Conservation (phyloP, 2,113 vertebrate genomes). For the Syngnathus scovelli region DNA sequence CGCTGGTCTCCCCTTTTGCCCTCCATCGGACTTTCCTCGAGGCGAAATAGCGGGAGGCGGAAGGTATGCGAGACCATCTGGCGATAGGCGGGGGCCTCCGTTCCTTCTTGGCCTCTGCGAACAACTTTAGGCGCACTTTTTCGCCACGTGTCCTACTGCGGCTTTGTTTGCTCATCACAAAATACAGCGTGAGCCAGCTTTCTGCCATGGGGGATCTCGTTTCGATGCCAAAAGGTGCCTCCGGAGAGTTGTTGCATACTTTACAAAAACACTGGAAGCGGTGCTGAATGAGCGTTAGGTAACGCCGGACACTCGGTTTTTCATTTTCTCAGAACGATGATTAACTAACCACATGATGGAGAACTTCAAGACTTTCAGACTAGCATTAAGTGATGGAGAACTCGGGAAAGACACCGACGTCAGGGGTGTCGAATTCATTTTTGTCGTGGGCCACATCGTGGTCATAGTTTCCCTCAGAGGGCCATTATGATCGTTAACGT, state of each 20-base stretch:
- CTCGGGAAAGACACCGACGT: too few relatives aligned
- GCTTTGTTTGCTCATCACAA: constrained; percentile 9
- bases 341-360: too few relatives aligned
- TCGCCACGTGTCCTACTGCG: neutral
- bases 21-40: constrained; percentile 38
- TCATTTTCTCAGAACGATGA: too few relatives aligned
- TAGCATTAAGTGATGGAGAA: too few relatives aligned
- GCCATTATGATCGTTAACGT: too few relatives aligned
- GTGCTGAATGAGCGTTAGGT: neutral
- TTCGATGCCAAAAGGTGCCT: constrained; percentile 24
- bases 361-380: too few relatives aligned
- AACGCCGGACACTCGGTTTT: neutral
- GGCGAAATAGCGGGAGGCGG: constrained; percentile 42
- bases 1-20: constrained; percentile 24
- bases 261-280: neutral
- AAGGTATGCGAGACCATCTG: constrained; percentile 46
- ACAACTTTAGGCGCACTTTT: constrained; percentile 9
- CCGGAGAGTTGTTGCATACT: constrained; percentile 8
- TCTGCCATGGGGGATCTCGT: constrained; percentile 23
- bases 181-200: constrained; percentile 16
- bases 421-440: too few relatives aligned
- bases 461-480: too few relatives aligned
- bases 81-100: constrained; percentile 29
- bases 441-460: too few relatives aligned
- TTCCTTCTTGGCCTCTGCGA: constrained; percentile 2